phyloP scores from a whole-genome alignment of 2,113 vertebrate species.

The Neopipo cinnamomea region DNA sequence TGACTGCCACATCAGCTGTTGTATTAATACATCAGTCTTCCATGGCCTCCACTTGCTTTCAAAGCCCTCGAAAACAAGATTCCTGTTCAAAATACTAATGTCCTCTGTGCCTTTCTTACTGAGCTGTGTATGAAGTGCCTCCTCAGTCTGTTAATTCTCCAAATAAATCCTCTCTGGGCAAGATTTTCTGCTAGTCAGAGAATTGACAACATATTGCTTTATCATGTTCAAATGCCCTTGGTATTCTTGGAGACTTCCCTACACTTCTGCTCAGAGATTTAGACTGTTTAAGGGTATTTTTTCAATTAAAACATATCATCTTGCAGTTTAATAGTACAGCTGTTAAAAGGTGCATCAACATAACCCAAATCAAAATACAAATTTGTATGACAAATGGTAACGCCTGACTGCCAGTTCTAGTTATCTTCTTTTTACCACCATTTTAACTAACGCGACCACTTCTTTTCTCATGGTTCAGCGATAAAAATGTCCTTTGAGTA shows the following conservation, averaged over 20 bases:
- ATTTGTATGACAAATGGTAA: not conserved
- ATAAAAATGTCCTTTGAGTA: rapidly evolving
- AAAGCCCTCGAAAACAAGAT: not conserved
- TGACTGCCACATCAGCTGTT: not conserved
- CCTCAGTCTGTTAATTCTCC: not conserved
- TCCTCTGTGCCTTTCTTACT: not conserved
- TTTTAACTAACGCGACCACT: not conserved
- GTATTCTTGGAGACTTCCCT: not conserved
- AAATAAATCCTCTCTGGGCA: not conserved
- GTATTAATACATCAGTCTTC: not conserved
- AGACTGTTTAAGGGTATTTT: not conserved
- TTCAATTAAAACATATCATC: not conserved
- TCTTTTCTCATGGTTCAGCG: not conserved
- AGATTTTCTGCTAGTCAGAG: not conserved
- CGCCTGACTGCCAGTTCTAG: not conserved
- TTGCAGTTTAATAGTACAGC: not conserved
- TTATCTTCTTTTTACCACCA: not conserved
- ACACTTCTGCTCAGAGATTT: not conserved
- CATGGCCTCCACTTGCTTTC: not conserved
- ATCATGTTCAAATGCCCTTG: not conserved
- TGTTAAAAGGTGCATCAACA: not conserved
- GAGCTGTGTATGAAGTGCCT: not conserved
- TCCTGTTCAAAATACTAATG: not conserved
- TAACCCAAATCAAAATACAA: not conserved
- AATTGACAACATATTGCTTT: not conserved